These are phyloP conservation scores for Rafetus swinhoei DNA, from an alignment of 2,113 vertebrate genomes.

Conservation along the genomic window DNA sequence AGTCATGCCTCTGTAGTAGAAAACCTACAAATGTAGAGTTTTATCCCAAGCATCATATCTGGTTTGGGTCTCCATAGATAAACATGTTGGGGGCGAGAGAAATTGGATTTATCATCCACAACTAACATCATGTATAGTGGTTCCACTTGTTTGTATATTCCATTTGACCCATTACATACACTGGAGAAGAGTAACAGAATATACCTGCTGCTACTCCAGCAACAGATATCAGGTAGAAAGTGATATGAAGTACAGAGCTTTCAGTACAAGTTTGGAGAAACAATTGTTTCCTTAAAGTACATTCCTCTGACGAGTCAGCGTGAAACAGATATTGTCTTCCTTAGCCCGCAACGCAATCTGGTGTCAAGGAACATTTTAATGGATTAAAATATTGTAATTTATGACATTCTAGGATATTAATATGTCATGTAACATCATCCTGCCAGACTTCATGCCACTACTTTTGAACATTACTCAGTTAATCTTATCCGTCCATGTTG, in stretches of 20 bases:
- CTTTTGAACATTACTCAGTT: neutral
- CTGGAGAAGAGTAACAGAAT: neutral
- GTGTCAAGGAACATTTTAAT: neutral
- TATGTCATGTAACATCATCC: neutral
- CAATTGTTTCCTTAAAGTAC: neutral
- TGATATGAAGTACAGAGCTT: neutral
- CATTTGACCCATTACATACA: neutral
- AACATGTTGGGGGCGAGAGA: neutral
- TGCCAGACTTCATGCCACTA: neutral
- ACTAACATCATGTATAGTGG: neutral
- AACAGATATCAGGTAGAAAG: neutral
- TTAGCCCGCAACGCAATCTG: neutral
- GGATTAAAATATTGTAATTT: neutral
- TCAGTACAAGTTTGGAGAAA: neutral
- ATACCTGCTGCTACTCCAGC: neutral
- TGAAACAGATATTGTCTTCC: neutral
- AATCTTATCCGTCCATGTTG: neutral
- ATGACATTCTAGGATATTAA: neutral
- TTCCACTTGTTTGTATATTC: neutral
- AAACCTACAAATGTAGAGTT: neutral
- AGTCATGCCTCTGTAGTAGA: neutral
- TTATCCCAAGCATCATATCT: neutral
- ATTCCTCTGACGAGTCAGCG: neutral
- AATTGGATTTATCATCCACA: neutral
- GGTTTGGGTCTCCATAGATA: neutral